These are phyloP conservation scores for Meghimatium bilineatum DNA, from an alignment of 2,888 invertebrate species.

Conservation along the genomic window DNA sequence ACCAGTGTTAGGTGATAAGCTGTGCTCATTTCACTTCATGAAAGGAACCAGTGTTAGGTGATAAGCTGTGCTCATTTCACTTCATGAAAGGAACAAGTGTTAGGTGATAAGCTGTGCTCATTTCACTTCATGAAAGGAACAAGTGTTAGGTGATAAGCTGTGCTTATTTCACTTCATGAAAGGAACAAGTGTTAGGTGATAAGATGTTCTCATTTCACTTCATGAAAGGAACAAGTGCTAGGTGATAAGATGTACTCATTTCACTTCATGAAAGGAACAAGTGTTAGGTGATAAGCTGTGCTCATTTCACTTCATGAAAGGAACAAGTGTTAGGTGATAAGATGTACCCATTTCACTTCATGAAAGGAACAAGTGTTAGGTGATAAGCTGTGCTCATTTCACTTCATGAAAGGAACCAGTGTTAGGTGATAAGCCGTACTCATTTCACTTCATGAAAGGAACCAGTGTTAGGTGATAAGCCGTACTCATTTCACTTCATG, in stretches of 20 bases:
- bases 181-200: neutral
- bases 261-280: no score
- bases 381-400: constrained; percentile 79
- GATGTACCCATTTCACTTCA: constrained; percentile 81
- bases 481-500: constrained; percentile 82
- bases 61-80: constrained; percentile 80
- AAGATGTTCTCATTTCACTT: constrained; percentile 80
- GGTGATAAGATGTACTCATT: constrained; percentile 78
- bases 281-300: neutral
- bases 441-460: no score
- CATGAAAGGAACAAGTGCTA: no score
- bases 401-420: no score
- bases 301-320: no score
- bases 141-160: neutral
- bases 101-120: constrained; percentile 64
- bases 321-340: neutral
- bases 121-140: no score
- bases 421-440: neutral
- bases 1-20: neutral
- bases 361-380: no score
- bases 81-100: no score
- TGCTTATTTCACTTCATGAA: no score
- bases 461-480: neutral
- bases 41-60: no score
- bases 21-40: constrained; percentile 82